Conservation (phyloP, 2,113 vertebrate species). For the Accipiter cooperii region DNA sequence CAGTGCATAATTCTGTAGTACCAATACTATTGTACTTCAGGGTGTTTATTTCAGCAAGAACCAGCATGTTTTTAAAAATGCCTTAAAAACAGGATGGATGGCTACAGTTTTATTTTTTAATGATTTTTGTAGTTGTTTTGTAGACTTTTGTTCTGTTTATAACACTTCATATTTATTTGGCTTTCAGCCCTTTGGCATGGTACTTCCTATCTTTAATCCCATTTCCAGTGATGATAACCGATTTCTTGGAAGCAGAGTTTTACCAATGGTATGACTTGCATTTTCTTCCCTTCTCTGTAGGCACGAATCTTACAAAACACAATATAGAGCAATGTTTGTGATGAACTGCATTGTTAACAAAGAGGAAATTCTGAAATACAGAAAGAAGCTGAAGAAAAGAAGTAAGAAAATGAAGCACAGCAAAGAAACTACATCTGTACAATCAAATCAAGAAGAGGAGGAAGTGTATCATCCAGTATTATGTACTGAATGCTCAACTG, state of each 20-base stretch:
- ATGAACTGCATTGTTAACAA: conserved; percentile 93
- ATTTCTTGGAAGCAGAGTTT: background rate
- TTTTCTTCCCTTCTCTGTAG: conserved; percentile 68
- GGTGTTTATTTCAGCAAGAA: background rate
- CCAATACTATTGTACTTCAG: background rate
- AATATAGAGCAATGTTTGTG: conserved; percentile 98
- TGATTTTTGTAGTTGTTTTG: background rate
- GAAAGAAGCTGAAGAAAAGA: conserved; percentile 70
- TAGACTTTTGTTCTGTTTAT: background rate
- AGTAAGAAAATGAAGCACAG: conserved; percentile 67
- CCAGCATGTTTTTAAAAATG: background rate
- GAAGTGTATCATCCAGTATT: conserved; percentile 89
- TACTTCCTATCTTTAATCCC: background rate
- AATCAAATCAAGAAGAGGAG: conserved; percentile 64
- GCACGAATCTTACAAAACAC: conserved; percentile 92
- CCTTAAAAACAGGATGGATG: background rate
- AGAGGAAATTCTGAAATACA: conserved; percentile 86
- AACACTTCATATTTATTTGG: background rate
- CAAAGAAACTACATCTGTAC: background rate
- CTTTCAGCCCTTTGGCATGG: background rate
- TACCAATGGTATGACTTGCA: background rate
- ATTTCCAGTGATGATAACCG: background rate
- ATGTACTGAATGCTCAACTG: conserved; percentile 89
- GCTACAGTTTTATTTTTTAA: background rate
- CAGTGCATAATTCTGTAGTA: background rate